Evolutionary conservation across 2,797 vertebrate species (phyloP).

Genomic region (Vipera ursinii): DNA sequence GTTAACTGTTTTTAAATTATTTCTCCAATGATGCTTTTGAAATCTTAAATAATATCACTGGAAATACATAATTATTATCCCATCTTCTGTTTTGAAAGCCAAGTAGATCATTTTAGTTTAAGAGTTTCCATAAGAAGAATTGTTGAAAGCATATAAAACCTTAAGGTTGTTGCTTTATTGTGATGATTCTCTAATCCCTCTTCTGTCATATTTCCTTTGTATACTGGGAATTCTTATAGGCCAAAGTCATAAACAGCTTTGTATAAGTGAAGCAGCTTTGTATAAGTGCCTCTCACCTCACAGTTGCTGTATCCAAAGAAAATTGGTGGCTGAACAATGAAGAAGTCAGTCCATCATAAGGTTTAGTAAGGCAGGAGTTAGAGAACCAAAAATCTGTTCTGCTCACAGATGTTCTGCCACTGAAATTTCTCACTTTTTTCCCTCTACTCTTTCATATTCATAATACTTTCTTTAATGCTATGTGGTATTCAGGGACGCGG

Average conservation of each 20-base stretch:
- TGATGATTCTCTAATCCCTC: neutral
- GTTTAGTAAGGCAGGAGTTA: neutral
- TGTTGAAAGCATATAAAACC: neutral
- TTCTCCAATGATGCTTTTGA: neutral
- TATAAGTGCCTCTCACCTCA: neutral
- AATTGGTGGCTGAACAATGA: neutral
- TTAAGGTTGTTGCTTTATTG: neutral
- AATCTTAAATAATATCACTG: neutral
- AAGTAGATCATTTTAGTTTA: neutral
- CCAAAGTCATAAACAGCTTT: neutral
- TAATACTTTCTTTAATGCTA: neutral
- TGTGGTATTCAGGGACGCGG: neutral
- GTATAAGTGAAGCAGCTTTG: neutral
- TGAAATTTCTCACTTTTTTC: neutral
- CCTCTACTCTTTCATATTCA: neutral
- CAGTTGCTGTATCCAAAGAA: neutral
- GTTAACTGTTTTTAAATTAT: neutral
- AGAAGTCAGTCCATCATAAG: neutral
- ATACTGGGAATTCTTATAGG: neutral
- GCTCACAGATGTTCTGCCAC: neutral
- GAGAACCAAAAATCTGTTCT: neutral
- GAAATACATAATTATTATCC: neutral
- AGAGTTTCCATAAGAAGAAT: neutral
- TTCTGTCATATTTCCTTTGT: neutral
- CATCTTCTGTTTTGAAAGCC: neutral